Evolutionary conservation across 2,113 vertebrate species (phyloP), one percentile per base, ranked within the genome.

Genomic region (Dipodomys ordii): DNA sequence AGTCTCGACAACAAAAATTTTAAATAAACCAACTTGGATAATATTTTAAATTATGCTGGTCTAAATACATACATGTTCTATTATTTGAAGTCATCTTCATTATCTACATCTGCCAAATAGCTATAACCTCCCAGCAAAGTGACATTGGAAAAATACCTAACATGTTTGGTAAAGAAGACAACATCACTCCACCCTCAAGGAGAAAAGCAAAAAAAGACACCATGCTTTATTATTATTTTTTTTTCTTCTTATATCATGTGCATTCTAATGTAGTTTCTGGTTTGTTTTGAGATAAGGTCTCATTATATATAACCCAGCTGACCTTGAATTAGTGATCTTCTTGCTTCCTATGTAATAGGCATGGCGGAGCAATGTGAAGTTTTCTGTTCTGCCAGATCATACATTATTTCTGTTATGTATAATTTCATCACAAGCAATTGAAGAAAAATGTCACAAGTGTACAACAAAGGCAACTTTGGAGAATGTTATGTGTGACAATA

Each of bases 11-110:
- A 22, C 80, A 91, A 87, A 25, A 44, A 65, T 87, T 65, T 91
- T 82, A 95, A 65, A 28, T 57, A 92, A 83, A 90, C 78, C 77
- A 86, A 86, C 84, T 73, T 92, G 28, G n/a, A 92, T 9, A 90
- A 25, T 57, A 87, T 71, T 78, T 79, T 87, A 88, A 74, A 87
- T 91, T 87, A 92, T 16, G 13, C 4, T 79, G 60, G 13, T 57
- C 23, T 80, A 95, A 89, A 83, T n/a, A n/a, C 77, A 83, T n/a
- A n/a, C 77, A 96, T 49, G 27, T 32, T 90, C 10, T 46, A 72
- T 7, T 57, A 81, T n/a, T 57, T 80, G 73, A 77, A 67, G 15
- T 32, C 27, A 83, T n/a, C n/a, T 74, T 67, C 82, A 32, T 30
- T 46, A 64, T 92, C 57, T 69, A 83, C 23, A 83, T 77, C 64